Evolutionary conservation across 1,140 invertebrate genomes (phyloP), one percentile per base, ranked within the genome.

Genomic region (Ooceraea biroi): DNA sequence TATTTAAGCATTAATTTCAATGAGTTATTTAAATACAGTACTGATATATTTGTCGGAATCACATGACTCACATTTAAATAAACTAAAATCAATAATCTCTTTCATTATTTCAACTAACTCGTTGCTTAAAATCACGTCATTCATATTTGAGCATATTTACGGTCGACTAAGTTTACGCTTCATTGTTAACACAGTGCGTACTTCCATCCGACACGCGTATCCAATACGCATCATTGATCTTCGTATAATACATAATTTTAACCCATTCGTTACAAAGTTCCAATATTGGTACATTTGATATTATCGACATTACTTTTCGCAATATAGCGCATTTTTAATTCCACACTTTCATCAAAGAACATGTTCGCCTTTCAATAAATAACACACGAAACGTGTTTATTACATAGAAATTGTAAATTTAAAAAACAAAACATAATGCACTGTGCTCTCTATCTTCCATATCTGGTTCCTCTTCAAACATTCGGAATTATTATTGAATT

Each of bases 131-230:
- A 69, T 57, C 36, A 50, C 50, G 30, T 80, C 65, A 71, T 80
- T 80, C 36, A 71, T 80, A 80, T 80, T 80, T 71, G 63, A 80
- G 44, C 65, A 44, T 80, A 80, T 80, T 80, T 80, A 80, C 25
- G 36, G 36, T 80, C n/a, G 76, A 27, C 36, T 80, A 80, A 69
- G 65, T 80, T 80, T 80, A 80, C n/a, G 50, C 71, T 80, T 78
- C 50, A 78, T 78, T 80, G 76, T 80, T 80, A 80, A 80, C 52
- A 71, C 50, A 57, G 65, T 71, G 63, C 76, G 63, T 57, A 78
- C 50, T 80, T 57, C 65, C 41, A 69, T 17, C 36, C 65, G 50
- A 69, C 65, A 69, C 17, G 50, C 50, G 65, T 80, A 80, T 80
- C 25, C 36, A 36, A 69, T 71, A 80, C 50, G 76, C 76, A 80